These are phyloP conservation scores for Meliscaeva auricollis DNA, from an alignment of 2,888 invertebrate genomes.

Conservation along the genomic window DNA sequence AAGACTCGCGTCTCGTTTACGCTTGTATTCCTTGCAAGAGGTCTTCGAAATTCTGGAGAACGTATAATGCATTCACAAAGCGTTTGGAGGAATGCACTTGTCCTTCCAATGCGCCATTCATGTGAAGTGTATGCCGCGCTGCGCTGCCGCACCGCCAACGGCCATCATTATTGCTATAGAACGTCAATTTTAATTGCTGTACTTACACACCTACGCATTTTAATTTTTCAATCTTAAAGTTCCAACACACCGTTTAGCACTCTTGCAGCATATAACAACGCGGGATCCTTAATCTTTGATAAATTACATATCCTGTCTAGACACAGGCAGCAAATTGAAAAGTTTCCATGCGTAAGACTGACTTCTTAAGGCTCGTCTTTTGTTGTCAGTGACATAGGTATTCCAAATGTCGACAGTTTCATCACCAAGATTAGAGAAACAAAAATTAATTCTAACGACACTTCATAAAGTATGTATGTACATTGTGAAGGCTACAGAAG, in stretches of 20 bases:
- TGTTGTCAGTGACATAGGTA: constrained; percentile 37
- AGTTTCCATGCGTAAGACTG: constrained; percentile 51
- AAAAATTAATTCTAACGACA: constrained; percentile 70
- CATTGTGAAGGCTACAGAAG: background rate
- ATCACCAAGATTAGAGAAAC: constrained; percentile 64
- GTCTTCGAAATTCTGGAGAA: background rate
- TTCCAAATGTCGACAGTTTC: constrained; percentile 50
- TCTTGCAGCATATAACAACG: background rate
- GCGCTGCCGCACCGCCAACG: background rate
- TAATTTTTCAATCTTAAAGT: constrained; percentile 41
- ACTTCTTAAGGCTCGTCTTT: constrained; percentile 44
- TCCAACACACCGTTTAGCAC: constrained; percentile 15
- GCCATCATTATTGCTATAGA: background rate
- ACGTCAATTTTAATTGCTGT: constrained; percentile 59
- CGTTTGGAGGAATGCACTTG: constrained; percentile 11
- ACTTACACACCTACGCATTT: constrained; percentile 60
- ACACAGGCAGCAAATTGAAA: constrained; percentile 66
- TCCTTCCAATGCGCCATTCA: constrained; percentile 5
- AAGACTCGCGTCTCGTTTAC: constrained; percentile 52
- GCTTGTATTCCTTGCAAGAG: constrained; percentile 7
- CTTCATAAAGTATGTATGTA: constrained; percentile 22
- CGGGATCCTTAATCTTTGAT: constrained; percentile 46
- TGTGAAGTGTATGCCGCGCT: background rate
- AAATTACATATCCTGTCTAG: constrained; percentile 72
- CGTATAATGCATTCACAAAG: constrained; percentile 30